phyloP scores from a whole-genome alignment of 2,888 invertebrate species.

The Acanthopleura granulata region DNA sequence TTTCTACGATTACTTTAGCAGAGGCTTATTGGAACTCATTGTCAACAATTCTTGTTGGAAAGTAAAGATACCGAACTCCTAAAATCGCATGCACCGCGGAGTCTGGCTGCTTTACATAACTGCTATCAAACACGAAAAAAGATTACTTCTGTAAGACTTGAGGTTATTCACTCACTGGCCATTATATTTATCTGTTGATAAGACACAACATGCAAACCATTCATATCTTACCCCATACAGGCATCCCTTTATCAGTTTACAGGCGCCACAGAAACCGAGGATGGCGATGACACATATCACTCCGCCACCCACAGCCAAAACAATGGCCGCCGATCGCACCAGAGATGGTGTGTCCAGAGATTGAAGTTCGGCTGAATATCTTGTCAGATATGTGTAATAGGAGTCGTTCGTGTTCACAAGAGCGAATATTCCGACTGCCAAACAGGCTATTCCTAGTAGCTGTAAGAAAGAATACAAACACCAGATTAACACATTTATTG shows the following conservation, averaged over 20 bases:
- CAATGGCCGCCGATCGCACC: conserved; percentile 27
- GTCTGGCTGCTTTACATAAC: too few relatives aligned
- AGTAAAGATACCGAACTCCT: too few relatives aligned
- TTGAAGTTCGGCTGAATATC: conserved; percentile 18
- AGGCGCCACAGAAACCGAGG: conserved; percentile 32
- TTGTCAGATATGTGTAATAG: conserved; percentile 22
- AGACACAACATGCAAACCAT: too few relatives aligned
- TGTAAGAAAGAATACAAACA: conserved; percentile 14
- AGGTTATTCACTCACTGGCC: too few relatives aligned
- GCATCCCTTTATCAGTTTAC: conserved; percentile 26
- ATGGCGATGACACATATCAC: conserved; percentile 28
- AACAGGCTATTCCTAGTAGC: conserved; percentile 29
- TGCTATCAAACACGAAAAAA: too few relatives aligned
- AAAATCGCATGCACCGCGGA: too few relatives aligned
- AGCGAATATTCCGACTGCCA: conserved; percentile 28
- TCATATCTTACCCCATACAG: conserved; percentile 21
- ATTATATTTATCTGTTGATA: too few relatives aligned
- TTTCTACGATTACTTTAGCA: too few relatives aligned
- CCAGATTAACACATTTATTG: neutral
- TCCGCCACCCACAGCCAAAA: conserved; percentile 25
- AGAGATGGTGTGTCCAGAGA: conserved; percentile 29
- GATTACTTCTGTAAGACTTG: too few relatives aligned
- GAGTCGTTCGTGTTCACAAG: conserved; percentile 27
- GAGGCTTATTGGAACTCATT: too few relatives aligned
- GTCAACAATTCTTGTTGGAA: too few relatives aligned